A percentile compares a stretch with the other conserved stretches of the same genome.
Conservation (phyloP, 1,140 invertebrate genomes). For the Drosophila trapezifrons region DNA sequence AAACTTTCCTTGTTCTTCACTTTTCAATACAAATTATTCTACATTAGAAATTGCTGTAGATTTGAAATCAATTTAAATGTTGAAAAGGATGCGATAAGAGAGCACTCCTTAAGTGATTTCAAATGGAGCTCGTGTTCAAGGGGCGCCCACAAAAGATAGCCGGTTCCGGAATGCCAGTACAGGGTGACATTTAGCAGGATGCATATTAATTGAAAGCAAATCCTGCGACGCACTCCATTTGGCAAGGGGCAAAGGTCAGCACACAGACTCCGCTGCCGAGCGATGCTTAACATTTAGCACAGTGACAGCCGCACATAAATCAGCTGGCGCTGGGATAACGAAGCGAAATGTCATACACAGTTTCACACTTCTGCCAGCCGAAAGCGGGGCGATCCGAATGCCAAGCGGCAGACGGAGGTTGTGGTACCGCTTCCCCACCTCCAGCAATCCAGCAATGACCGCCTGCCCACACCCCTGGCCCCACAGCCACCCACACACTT, state of each 20-base stretch:
- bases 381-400: conserved; percentile 29
- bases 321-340: conserved; percentile 55
- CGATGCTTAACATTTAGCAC: conserved; percentile 35
- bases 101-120: not conserved
- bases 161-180: not conserved
- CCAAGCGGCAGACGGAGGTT: conserved; percentile 51
- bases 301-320: conserved; percentile 62
- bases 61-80: too few relatives aligned
- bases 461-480: conserved; percentile 4
- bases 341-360: conserved; percentile 67
- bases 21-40: too few relatives aligned
- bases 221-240: conserved; percentile 10
- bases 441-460: not conserved
- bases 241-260: conserved; percentile 34
- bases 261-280: conserved; percentile 26
- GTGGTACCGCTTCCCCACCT: conserved; percentile 15
- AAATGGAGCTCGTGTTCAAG: not conserved
- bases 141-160: not conserved
- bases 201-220: conserved; percentile 24
- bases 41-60: too few relatives aligned
- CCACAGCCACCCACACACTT: conserved; percentile 42
- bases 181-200: conserved; percentile 31
- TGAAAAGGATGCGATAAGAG: too few relatives aligned
- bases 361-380: conserved; percentile 61
- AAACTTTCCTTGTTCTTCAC: too few relatives aligned